Evolutionary conservation across 2,888 invertebrate genomes (phyloP).

Genomic region (Drosophila melanosoma): DNA sequence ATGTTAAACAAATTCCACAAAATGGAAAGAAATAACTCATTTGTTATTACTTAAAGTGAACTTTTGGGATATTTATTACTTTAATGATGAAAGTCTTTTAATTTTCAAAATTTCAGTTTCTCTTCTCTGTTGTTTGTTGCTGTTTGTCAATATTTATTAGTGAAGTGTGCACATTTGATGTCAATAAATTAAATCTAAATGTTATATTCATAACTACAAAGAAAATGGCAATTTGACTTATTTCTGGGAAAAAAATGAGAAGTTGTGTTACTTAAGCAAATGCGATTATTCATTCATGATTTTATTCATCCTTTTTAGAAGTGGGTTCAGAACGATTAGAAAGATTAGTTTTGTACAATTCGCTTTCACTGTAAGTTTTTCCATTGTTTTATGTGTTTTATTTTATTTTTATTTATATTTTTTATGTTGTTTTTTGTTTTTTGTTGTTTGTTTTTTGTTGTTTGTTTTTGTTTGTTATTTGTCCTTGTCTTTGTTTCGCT

Average conservation of each 20-base stretch:
- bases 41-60: conserved; percentile 32
- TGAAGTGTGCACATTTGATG: conserved; percentile 72
- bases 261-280: neutral
- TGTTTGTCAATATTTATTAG: conserved; percentile 47
- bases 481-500: conserved; percentile 32
- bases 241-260: neutral
- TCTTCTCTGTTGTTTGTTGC: conserved; percentile 30
- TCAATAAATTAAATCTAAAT: conserved; percentile 76
- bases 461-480: conserved; percentile 21
- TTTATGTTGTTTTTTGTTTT: neutral
- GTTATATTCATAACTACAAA: conserved; percentile 51
- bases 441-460: conserved; percentile 13
- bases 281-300: neutral
- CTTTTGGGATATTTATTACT: conserved; percentile 2
- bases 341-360: conserved; percentile 20
- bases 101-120: conserved; percentile 12
- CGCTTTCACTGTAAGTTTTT: conserved; percentile 18
- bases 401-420: conserved; percentile 8
- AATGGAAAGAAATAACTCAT: neutral
- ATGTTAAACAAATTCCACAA: conserved; percentile 18
- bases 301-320: neutral
- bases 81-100: neutral
- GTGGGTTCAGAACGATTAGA: conserved; percentile 1
- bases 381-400: conserved; percentile 18
- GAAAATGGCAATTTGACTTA: conserved; percentile 1